These are phyloP conservation scores for Upupa epops DNA, from an alignment of 2,113 vertebrate species.

Conservation along the genomic window DNA sequence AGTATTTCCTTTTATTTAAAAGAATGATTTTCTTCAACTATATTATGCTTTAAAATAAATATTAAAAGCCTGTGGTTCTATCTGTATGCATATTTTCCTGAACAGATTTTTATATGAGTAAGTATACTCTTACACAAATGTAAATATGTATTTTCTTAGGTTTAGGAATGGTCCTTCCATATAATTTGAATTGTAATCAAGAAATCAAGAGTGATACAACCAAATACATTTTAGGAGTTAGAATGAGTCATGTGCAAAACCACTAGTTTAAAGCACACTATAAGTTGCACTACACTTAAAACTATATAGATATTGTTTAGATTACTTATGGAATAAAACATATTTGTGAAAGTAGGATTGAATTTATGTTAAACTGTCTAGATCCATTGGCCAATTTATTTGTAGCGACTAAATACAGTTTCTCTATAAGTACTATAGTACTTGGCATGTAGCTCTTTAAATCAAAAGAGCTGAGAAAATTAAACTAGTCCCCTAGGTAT, in stretches of 20 bases:
- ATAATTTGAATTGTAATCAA: neutral
- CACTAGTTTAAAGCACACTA: neutral
- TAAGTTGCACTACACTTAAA: neutral
- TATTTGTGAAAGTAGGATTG: neutral
- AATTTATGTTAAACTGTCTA: neutral
- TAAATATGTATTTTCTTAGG: neutral
- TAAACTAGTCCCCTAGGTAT: neutral
- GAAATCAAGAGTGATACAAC: neutral
- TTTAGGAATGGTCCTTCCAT: neutral
- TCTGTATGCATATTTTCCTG: neutral
- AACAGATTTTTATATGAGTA: neutral
- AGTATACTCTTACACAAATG: neutral
- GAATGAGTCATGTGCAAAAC: neutral
- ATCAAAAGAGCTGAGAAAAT: neutral
- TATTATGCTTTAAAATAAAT: neutral
- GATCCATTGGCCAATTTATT: neutral
- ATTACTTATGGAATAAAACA: neutral
- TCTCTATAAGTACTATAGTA: neutral
- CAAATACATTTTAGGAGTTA: neutral
- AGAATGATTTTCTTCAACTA: neutral
- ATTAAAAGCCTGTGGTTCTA: neutral
- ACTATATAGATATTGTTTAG: neutral
- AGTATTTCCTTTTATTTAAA: neutral
- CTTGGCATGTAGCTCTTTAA: neutral
- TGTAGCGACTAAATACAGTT: neutral